Conservation (phyloP, 2,797 vertebrate genomes). For the Apogon hyalosoma region DNA sequence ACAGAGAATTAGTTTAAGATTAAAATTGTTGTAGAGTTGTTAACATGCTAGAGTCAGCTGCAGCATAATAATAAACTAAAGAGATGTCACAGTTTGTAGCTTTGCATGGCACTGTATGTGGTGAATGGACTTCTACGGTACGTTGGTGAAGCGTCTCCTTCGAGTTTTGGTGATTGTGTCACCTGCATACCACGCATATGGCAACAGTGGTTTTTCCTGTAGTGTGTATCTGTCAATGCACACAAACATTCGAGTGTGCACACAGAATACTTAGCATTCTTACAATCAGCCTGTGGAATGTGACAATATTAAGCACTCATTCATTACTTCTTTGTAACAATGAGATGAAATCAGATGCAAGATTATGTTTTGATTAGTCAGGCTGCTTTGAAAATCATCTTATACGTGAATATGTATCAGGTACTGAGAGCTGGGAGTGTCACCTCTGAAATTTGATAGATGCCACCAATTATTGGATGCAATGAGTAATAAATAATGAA, state of each 20-base stretch:
- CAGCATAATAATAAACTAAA: not conserved
- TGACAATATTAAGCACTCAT: not conserved
- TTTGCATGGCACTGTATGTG: not conserved
- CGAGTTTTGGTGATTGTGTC: constrained; percentile 33
- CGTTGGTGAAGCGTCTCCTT: constrained; percentile 3
- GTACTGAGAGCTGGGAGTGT: too few species aligned
- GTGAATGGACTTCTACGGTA: not conserved
- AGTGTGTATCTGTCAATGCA: constrained; percentile 19
- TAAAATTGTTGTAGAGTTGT: not conserved
- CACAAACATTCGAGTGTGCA: not conserved
- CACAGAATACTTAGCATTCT: constrained; percentile 51
- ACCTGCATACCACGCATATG: constrained; percentile 48
- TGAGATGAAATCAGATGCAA: not conserved
- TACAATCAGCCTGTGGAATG: constrained; percentile 31
- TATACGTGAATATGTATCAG: too few species aligned
- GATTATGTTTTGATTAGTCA: not conserved
- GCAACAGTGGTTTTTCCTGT: constrained; percentile 71
- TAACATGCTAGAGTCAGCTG: too few species aligned
- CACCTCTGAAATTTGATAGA: too few species aligned
- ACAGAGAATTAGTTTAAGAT: not conserved
- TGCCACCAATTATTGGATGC: too few species aligned
- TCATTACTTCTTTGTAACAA: not conserved
- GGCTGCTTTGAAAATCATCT: not conserved
- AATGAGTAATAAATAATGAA: too few species aligned
- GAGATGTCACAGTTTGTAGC: not conserved